Evolutionary conservation across 2,797 vertebrate genomes (phyloP).

Genomic region (Steatocranus sp.): DNA sequence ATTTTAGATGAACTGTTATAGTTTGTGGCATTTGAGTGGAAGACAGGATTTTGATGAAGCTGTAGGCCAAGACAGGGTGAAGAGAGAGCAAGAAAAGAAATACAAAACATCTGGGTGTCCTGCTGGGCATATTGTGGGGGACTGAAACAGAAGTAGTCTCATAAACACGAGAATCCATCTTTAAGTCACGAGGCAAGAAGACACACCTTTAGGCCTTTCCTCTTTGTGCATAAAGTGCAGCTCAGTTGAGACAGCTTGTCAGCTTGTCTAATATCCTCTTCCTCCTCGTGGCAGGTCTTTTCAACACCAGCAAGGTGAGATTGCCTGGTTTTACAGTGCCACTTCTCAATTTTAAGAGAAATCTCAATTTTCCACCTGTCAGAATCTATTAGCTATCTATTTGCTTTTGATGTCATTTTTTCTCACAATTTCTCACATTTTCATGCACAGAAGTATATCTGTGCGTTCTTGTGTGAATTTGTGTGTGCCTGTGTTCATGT

Average conservation of each 20-base stretch:
- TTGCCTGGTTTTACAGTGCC: background rate
- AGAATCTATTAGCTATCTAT: constrained; percentile 33
- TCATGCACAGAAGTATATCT: background rate
- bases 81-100: background rate
- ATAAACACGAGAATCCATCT: constrained; percentile 14
- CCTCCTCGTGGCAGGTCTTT: constrained; percentile 26
- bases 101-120: constrained; percentile 20
- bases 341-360: constrained; percentile 17
- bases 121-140: background rate
- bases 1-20: constrained; percentile 39
- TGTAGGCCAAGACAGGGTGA: constrained; percentile 2
- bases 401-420: constrained; percentile 6
- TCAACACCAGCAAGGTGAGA: background rate
- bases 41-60: constrained; percentile 35
- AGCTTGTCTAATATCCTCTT: constrained; percentile 20
- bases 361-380: constrained; percentile 45
- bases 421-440: background rate
- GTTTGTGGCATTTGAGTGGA: constrained; percentile 40
- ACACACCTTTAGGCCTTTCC: constrained; percentile 8
- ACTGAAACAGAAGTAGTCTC: background rate
- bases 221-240: constrained; percentile 15
- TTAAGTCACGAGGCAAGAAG: constrained; percentile 12
- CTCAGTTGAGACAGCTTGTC: constrained; percentile 28
- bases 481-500: background rate
- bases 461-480: background rate